Evolutionary conservation across 2,113 vertebrate species (phyloP), one percentile per base, ranked within the genome.

Genomic region (Toxostoma redivivum): DNA sequence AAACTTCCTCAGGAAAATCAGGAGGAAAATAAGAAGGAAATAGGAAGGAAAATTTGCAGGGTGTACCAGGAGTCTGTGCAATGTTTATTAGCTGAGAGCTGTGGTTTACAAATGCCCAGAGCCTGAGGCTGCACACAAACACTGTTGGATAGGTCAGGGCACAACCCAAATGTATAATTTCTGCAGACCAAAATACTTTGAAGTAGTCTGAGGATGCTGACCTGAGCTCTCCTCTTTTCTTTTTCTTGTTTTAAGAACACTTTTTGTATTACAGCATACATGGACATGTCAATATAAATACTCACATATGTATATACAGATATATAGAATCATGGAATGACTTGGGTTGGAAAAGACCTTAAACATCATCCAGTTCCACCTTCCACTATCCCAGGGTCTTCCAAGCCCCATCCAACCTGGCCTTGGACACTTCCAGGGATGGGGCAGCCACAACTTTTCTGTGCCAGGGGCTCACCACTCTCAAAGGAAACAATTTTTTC

Each of bases 231-330:
- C 2, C 10, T 48, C 15, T 23, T 67, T 20, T 13, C 11, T 14
- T 8, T 27, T 5, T 15, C 20, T 48, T 74, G 2, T 71, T 87
- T 82, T 31, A 66, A 5, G 30, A 31, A 14, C 1, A 1, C 2
- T 15, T 47, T 50, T 27, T 24, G 0, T 21, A 7, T 57, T 53
- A 20, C n/a, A 76, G 7, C 48, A 6, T 37, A 51, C 23, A 9
- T 12, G 8, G 22, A 50, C 0, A 5, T 7, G 7, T 5, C 5
- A 28, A 12, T 24, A 38, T 7, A 53, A 27, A 48, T 3, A 13
- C 9, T 40, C 8, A 5, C 10, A 4, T 17, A 8, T 7, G 4
- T 17, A 31, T 5, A 11, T 7, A 50, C 5, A 86, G 22, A 24
- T 5, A 4, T 14, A 25, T 7, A 7, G 28, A 38, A 7, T 38